A percentile compares a stretch with the other conserved stretches of the same genome.
These are phyloP conservation scores for Ganaspis sp. DNA, from an alignment of 1,140 invertebrate species.

Conservation along the genomic window DNA sequence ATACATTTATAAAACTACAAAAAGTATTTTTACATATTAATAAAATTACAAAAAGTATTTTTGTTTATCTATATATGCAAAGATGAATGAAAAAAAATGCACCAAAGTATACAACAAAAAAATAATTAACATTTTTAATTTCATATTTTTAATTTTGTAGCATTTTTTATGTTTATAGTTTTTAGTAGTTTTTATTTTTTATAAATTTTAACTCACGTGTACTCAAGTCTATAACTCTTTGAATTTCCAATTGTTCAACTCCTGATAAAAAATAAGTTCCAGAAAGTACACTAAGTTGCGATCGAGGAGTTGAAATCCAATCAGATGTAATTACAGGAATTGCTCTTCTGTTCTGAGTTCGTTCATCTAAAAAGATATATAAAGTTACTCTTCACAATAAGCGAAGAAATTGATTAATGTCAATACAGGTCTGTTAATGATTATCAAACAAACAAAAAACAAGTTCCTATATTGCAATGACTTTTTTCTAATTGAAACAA, in stretches of 20 bases:
- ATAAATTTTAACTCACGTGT: constrained; percentile 54
- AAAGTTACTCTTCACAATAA: neutral
- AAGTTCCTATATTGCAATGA: too few relatives aligned
- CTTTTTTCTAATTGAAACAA: too few relatives aligned
- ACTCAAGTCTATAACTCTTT: constrained; percentile 60
- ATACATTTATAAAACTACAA: too few relatives aligned
- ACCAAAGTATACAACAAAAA: neutral
- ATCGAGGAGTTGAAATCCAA: constrained; percentile 58
- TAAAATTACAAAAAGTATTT: too few relatives aligned
- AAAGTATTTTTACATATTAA: too few relatives aligned
- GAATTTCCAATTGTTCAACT: constrained; percentile 66
- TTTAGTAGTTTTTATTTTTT: neutral
- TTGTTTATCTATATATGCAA: too few relatives aligned
- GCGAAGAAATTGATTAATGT: neutral
- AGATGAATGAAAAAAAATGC: constrained; percentile 20
- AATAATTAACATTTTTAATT: neutral
- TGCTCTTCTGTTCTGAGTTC: neutral
- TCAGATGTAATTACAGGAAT: constrained; percentile 38
- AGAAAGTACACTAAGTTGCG: constrained; percentile 53
- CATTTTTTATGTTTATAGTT: too few relatives aligned
- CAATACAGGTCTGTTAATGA: neutral
- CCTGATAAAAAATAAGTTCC: constrained; percentile 56
- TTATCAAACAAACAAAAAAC: neutral
- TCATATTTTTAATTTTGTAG: too few relatives aligned
- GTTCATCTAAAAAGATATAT: neutral